These are phyloP conservation scores for Netta rufina DNA, from an alignment of 2,797 vertebrate species.

Conservation along the genomic window DNA sequence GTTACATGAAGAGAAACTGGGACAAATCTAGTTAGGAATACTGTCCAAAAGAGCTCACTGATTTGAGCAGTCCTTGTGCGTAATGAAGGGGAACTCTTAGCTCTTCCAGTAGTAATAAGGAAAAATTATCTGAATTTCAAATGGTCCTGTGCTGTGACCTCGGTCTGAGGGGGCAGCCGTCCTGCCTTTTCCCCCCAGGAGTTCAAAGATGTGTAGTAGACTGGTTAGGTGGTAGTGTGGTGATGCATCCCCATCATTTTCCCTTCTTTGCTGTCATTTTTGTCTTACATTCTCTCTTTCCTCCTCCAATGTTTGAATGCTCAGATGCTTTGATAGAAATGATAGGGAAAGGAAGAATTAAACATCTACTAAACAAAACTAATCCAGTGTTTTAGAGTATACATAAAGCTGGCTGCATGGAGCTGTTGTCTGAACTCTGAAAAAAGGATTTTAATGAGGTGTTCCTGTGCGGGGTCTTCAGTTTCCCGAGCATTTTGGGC, in stretches of 20 bases:
- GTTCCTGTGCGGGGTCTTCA: neutral
- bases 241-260: neutral
- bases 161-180: accelerated
- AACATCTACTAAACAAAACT: neutral
- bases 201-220: neutral
- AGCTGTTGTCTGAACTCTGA: neutral
- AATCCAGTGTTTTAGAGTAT: neutral
- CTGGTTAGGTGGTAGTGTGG: neutral
- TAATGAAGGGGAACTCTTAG: neutral
- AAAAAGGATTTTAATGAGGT: neutral
- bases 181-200: neutral
- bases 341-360: neutral
- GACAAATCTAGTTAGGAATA: neutral
- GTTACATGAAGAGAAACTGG: neutral
- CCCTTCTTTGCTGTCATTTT: neutral
- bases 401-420: neutral
- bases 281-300: neutral
- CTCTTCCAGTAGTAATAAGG: neutral
- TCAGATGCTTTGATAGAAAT: no score
- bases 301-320: neutral
- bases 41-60: neutral
- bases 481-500: neutral
- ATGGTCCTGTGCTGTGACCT: neutral
- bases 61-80: neutral
- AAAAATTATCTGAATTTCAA: neutral